A percentile compares a stretch with the other conserved stretches of the same genome.
Evolutionary conservation across 2,113 vertebrate genomes (phyloP).

Genomic region (Lophotis ruficrista): DNA sequence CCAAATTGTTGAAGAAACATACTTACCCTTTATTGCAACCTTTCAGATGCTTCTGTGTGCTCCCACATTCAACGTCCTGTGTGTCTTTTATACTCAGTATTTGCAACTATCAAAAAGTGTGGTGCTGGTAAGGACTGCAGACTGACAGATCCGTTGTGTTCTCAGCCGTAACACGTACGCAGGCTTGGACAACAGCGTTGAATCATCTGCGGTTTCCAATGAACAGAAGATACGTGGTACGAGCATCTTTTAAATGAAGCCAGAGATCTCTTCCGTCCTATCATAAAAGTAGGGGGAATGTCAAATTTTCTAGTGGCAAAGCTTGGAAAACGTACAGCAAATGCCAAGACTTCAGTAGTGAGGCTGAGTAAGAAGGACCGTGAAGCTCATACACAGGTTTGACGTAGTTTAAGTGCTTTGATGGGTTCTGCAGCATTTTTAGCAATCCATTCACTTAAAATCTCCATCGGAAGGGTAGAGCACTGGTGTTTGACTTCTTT

Average conservation of each 20-base stretch:
- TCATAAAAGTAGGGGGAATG: neutral
- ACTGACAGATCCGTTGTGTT: neutral
- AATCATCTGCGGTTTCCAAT: neutral
- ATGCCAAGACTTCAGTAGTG: neutral
- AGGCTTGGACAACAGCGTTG: neutral
- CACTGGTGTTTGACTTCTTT: neutral
- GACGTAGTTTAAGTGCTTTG: neutral
- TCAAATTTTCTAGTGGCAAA: neutral
- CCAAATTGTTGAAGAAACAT: neutral
- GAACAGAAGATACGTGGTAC: rapidly evolving
- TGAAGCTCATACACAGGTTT: neutral
- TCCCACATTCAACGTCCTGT: neutral
- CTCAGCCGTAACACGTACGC: neutral
- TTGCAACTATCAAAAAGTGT: neutral
- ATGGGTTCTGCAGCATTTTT: neutral
- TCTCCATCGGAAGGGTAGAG: too few species aligned
- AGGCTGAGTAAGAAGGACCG: neutral
- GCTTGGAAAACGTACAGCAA: neutral
- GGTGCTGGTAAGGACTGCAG: neutral
- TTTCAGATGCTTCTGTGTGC: neutral
- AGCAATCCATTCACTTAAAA: neutral
- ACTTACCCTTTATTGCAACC: neutral
- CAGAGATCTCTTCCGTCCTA: neutral
- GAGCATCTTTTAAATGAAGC: neutral
- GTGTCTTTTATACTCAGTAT: neutral